A percentile compares a stretch with the other conserved stretches of the same genome.
phyloP scores from a whole-genome alignment of 2,888 invertebrate species.

The Rhingia rostrata region DNA sequence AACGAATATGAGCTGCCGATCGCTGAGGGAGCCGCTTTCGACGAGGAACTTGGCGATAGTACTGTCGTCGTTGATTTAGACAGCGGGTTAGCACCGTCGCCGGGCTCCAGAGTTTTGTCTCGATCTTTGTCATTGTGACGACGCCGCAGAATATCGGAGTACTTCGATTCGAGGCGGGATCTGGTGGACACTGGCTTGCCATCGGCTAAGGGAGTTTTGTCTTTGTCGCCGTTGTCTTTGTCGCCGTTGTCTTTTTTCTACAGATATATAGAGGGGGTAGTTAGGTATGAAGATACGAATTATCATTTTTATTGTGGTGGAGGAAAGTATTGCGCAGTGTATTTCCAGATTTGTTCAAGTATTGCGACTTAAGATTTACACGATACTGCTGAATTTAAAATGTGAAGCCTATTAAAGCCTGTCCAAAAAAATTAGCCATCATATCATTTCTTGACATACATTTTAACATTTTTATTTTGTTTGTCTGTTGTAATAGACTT shows the following conservation, averaged over 20 bases:
- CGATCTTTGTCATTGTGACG: constrained; percentile 82
- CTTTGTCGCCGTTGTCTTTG: constrained; percentile 80
- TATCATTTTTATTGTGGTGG: not conserved
- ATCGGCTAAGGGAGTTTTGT: constrained; percentile 80
- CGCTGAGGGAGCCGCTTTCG: constrained; percentile 84
- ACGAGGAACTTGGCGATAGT: constrained; percentile 87
- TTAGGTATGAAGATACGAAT: not conserved
- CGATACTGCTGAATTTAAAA: too few relatives aligned
- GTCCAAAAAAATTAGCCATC: too few relatives aligned
- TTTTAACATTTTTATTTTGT: too few relatives aligned
- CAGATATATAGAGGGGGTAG: constrained; percentile 11
- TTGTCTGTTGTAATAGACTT: too few relatives aligned
- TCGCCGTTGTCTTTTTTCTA: constrained; percentile 77
- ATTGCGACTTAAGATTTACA: too few relatives aligned
- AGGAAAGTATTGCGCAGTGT: constrained; percentile 65
- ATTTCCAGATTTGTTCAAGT: too few relatives aligned
- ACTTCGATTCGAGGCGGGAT: constrained; percentile 90
- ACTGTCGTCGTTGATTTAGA: constrained; percentile 90
- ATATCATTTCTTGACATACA: too few relatives aligned
- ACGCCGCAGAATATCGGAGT: constrained; percentile 87
- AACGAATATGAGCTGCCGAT: constrained; percentile 85
- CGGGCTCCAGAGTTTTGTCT: constrained; percentile 89
- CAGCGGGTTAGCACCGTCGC: constrained; percentile 82
- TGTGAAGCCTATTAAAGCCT: too few relatives aligned
- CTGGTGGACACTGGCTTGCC: constrained; percentile 84